Base-by-base conservation (phyloP, 2,797 vertebrate species). In the Selene dorsalis region DNA sequence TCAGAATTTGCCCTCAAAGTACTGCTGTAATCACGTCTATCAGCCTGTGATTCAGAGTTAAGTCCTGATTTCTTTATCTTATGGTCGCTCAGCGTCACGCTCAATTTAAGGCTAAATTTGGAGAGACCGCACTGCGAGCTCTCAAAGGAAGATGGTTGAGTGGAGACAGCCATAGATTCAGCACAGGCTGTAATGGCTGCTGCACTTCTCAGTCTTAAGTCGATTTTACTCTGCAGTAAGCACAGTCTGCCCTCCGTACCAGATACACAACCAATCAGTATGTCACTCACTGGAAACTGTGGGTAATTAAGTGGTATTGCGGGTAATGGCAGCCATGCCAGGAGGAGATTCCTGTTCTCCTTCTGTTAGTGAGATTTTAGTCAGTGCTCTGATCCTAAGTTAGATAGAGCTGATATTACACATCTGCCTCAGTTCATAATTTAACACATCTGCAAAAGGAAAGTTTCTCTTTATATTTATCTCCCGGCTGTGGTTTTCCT, bases 281-380 rank as follows among this genome's bases (percentile, higher is more conserved):
- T 80, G 86, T 90, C 87, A 80, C 64, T 84, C 45, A 87, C 73
- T 83, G 84, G 64, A 74, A 78, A 77, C 69, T 77, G 86, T 79
- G 89, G 84, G 61, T 75, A 88, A 89, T 92, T 77, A 91, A 79
- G 85, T 83, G 77, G 84, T 83, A 87, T 86, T 83, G 78, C 87
- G 86, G 88, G 80, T 85, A 88, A 91, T 84, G 24, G 65, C 82
- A 28, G 45, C 57, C 18, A 47, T 79, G 79, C 84, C 88, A 84
- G 76, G 47, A 71, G 47, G 72, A 80, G 69, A 67, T 72, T 79
- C 69, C 56, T 81, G 20, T 58, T 74, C 59, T 72, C 48, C 26
- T 45, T 59, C 41, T 68, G 56, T 82, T 59, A 17, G 41, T 55
- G 43, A 68, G 22, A 59, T 70, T 68, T 80, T 53, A 38, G 63